Percentiles rank a stretch among this genome's conserved stretches.
These are phyloP conservation scores for Drosophila silvestris DNA, from an alignment of 2,888 invertebrate species.

Conservation along the genomic window DNA sequence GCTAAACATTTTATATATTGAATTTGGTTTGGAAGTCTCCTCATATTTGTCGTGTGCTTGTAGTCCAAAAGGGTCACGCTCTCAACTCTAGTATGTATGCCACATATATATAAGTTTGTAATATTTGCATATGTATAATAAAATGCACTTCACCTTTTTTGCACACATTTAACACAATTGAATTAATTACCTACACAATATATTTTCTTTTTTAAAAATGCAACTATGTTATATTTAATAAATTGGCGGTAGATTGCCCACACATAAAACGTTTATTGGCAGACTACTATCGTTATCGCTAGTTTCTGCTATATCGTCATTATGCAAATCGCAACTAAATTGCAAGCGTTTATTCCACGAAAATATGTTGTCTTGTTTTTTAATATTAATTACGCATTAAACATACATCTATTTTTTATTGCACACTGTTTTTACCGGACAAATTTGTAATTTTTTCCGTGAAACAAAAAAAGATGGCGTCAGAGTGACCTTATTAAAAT, in stretches of 20 bases:
- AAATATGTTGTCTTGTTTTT: neutral
- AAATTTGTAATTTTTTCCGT: slow-evolving; percentile 63
- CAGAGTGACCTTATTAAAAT: slow-evolving; percentile 57
- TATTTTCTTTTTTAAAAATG: neutral
- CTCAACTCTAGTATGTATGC: slow-evolving; percentile 50
- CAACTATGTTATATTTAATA: slow-evolving; percentile 5
- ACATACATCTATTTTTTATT: slow-evolving; percentile 54
- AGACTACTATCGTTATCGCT: slow-evolving; percentile 50
- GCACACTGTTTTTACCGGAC: slow-evolving; percentile 68
- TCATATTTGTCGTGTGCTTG: slow-evolving; percentile 3
- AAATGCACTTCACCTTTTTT: slow-evolving; percentile 24
- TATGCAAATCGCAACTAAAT: slow-evolving; percentile 26
- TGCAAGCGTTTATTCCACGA: neutral
- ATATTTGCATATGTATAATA: slow-evolving; percentile 31
- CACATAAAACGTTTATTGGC: slow-evolving; percentile 49
- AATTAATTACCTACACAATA: neutral
- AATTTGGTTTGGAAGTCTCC: neutral
- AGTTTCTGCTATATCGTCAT: slow-evolving; percentile 12
- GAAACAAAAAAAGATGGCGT: slow-evolving; percentile 61
- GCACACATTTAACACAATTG: slow-evolving; percentile 1
- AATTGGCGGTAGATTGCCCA: slow-evolving; percentile 49
- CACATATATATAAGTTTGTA: slow-evolving; percentile 48
- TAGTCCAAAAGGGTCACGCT: slow-evolving; percentile 32
- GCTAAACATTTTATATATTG: neutral
- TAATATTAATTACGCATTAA: slow-evolving; percentile 20